Evolutionary conservation across 2,113 vertebrate species (phyloP).

Genomic region (Haemorhous mexicanus): DNA sequence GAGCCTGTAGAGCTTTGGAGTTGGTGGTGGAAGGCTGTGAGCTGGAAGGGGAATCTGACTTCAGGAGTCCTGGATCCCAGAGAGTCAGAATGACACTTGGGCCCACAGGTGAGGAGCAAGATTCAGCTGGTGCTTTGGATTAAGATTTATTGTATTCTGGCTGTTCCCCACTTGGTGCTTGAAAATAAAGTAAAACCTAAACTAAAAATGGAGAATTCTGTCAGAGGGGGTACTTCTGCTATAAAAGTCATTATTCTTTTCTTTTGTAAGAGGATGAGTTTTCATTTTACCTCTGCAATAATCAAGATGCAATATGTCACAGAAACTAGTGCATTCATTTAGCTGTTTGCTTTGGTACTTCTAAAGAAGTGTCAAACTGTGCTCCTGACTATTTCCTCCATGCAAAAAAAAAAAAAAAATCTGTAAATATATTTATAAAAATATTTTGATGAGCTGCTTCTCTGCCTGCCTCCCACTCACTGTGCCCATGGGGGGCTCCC

Average conservation of each 20-base stretch:
- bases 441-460: background rate
- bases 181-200: background rate
- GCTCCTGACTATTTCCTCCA: background rate
- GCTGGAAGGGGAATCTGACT: background rate
- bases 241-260: background rate
- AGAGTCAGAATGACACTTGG: background rate
- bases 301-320: background rate
- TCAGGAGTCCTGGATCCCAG: background rate
- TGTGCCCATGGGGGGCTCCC: background rate
- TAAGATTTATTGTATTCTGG: background rate
- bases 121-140: background rate
- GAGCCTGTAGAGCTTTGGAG: background rate
- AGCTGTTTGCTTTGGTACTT: background rate
- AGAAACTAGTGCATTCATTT: background rate
- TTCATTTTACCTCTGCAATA: background rate
- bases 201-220: background rate
- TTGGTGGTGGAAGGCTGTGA: background rate
- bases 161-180: background rate
- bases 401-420: background rate
- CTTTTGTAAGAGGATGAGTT: background rate
- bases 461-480: background rate
- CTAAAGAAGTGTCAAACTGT: background rate
- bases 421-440: background rate
- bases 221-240: background rate
- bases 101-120: background rate